Conservation (phyloP, 2,113 vertebrate genomes). For the Bufo bufo region DNA sequence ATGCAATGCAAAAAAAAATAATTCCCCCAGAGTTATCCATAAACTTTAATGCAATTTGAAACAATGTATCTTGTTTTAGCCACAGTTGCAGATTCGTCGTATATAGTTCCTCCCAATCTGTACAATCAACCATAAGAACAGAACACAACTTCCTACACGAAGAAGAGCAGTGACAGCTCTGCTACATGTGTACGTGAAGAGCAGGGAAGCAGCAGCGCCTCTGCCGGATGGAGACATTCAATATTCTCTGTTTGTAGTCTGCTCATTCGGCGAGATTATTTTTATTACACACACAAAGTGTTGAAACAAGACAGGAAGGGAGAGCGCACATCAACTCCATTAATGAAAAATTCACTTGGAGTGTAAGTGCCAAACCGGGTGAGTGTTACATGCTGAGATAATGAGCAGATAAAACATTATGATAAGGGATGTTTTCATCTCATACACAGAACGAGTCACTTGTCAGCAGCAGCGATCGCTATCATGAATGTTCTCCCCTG, state of each 20-base stretch:
- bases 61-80: too few species aligned
- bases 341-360: constrained; percentile 58
- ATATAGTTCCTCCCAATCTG: neutral
- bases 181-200: neutral
- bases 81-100: too few species aligned
- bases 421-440: constrained; percentile 56
- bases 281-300: constrained; percentile 55
- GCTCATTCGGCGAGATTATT: constrained; percentile 37
- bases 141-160: too few species aligned
- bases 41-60: too few species aligned
- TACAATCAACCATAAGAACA: neutral
- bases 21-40: too few species aligned
- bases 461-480: constrained; percentile 45
- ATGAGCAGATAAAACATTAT: constrained; percentile 57
- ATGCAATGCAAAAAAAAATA: too few species aligned
- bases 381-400: constrained; percentile 57
- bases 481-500: constrained; percentile 36
- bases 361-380: constrained; percentile 54
- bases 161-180: neutral
- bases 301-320: constrained; percentile 44
- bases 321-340: constrained; percentile 33
- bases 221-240: constrained; percentile 11
- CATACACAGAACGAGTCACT: constrained; percentile 54
- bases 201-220: neutral
- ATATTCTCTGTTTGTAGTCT: constrained; percentile 29